These are phyloP conservation scores for Penaeus indicus DNA, from an alignment of 1,140 invertebrate species.

Conservation along the genomic window DNA sequence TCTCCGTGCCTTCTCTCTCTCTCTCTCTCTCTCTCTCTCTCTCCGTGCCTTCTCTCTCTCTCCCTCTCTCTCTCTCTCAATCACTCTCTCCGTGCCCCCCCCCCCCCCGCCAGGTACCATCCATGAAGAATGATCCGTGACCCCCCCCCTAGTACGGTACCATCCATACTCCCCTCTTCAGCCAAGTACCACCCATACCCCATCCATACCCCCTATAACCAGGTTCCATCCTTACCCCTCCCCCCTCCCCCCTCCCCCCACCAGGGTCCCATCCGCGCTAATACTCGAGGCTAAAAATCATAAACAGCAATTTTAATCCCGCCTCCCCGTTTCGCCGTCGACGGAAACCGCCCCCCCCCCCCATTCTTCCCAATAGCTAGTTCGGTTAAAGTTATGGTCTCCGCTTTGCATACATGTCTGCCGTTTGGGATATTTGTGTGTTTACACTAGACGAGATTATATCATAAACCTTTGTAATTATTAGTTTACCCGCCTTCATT, in stretches of 20 bases:
- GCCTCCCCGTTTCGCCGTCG: too few relatives aligned
- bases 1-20: too few relatives aligned
- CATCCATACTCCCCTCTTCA: not conserved
- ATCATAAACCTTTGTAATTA: conserved; percentile 46
- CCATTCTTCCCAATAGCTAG: conserved; percentile 21
- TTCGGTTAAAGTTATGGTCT: conserved; percentile 22
- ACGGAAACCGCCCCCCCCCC: not conserved
- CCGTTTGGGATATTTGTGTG: conserved; percentile 48
- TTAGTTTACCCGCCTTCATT: conserved; percentile 44
- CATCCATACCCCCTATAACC: too few relatives aligned
- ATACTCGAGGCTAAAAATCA: too few relatives aligned
- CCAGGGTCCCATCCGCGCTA: too few relatives aligned
- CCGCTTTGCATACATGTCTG: conserved; percentile 39
- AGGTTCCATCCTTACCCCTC: too few relatives aligned
- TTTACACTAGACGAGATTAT: conserved; percentile 43
- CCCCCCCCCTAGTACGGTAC: not conserved
- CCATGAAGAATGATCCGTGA: too few relatives aligned
- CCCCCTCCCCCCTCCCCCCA: too few relatives aligned
- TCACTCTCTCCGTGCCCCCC: conserved; percentile 23
- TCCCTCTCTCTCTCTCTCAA: conserved; percentile 29
- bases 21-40: not conserved
- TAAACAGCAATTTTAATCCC: too few relatives aligned
- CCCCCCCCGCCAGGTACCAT: not conserved
- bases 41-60: too few relatives aligned
- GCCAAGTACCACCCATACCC: too few relatives aligned